Percentiles rank a stretch among this genome's conserved stretches.
Evolutionary conservation across 2,888 invertebrate genomes (phyloP).

Genomic region (Lobophora halterata): DNA sequence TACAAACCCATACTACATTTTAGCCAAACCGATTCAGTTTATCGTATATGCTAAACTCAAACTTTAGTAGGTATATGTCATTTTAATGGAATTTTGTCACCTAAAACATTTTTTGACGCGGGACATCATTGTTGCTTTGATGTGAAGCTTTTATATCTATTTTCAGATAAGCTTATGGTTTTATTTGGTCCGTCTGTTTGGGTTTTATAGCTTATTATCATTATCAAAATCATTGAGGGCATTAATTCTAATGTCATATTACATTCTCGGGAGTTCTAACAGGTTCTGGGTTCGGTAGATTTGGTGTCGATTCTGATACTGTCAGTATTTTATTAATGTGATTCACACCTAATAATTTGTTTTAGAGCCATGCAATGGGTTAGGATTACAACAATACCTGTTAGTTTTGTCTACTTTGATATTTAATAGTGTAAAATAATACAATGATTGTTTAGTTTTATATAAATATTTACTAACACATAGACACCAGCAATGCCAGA

Average conservation of each 20-base stretch:
- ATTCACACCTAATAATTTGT: slow-evolving; percentile 37
- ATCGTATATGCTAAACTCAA: no score
- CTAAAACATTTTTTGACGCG: no score
- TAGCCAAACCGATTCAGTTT: no score
- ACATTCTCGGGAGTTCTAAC: slow-evolving; percentile 46
- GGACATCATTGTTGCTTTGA: no score
- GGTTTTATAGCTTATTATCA: slow-evolving; percentile 65
- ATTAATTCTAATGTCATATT: slow-evolving; percentile 70
- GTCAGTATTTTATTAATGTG: slow-evolving; percentile 38
- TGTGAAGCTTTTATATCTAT: slow-evolving; percentile 47
- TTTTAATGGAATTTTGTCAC: no score
- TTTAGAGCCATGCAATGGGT: slow-evolving; percentile 6
- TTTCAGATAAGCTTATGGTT: slow-evolving; percentile 46
- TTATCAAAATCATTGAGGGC: slow-evolving; percentile 62
- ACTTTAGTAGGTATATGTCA: no score
- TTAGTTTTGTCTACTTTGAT: not conserved
- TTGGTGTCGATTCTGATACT: slow-evolving; percentile 33
- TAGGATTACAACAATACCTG: slow-evolving; percentile 5
- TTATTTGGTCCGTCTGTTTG: slow-evolving; percentile 53
- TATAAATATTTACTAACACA: no score
- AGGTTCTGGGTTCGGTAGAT: slow-evolving; percentile 35
- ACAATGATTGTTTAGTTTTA: no score
- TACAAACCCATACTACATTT: no score
- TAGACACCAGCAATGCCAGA: no score
- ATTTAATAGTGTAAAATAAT: not conserved